phyloP scores from a whole-genome alignment of 2,797 vertebrate species.

The Scomberomorus guttatus region DNA sequence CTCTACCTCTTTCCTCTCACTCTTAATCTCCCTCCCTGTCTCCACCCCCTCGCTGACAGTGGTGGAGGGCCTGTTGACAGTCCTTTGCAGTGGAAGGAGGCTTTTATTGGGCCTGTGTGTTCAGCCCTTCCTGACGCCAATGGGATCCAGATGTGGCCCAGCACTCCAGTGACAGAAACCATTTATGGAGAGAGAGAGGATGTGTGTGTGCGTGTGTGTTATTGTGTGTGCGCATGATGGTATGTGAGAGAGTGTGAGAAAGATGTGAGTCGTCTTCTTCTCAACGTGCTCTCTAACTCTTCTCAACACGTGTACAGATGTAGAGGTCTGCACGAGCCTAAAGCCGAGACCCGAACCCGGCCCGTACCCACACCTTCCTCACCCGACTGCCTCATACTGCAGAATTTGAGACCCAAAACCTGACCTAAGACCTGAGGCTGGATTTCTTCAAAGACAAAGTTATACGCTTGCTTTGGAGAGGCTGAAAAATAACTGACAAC shows the following conservation, averaged over 20 bases:
- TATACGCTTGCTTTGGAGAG: too few relatives aligned
- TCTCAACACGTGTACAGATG: constrained; percentile 35
- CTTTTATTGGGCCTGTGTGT: constrained; percentile 75
- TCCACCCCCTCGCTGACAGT: constrained; percentile 23
- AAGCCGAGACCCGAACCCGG: too few relatives aligned
- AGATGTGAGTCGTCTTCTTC: constrained; percentile 32
- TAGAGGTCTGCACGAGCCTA: not conserved
- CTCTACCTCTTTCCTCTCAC: not conserved
- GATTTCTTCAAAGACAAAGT: too few relatives aligned
- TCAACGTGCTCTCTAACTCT: constrained; percentile 5
- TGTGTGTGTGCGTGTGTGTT: not conserved
- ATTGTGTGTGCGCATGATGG: not conserved
- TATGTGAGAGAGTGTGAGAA: constrained; percentile 32
- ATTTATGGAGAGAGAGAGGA: constrained; percentile 65
- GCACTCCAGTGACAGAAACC: constrained; percentile 69
- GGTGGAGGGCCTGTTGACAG: constrained; percentile 64
- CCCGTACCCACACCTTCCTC: too few relatives aligned
- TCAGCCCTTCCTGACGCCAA: constrained; percentile 76
- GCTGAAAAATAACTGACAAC: too few relatives aligned
- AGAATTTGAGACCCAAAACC: too few relatives aligned
- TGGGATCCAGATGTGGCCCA: constrained; percentile 79
- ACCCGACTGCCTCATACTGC: too few relatives aligned
- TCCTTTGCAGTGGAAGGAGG: constrained; percentile 58
- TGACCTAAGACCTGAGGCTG: too few relatives aligned
- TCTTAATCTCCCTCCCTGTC: not conserved